Conservation (phyloP, 2,113 vertebrate genomes). For the Bettongia penicillata region DNA sequence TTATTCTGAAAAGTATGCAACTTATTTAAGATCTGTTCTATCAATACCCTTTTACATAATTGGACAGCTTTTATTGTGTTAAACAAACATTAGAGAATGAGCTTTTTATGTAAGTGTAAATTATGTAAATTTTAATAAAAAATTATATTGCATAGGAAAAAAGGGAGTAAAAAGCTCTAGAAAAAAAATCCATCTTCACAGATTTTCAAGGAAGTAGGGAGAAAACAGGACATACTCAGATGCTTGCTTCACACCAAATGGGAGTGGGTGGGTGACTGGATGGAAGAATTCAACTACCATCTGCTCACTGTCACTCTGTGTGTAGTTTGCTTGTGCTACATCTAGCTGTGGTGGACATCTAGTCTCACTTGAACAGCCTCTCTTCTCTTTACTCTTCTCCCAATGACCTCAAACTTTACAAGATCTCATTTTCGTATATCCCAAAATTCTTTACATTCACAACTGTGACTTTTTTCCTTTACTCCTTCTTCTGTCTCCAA, state of each 20-base stretch:
- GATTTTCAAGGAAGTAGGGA: neutral
- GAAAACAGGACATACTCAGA: neutral
- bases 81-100: neutral
- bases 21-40: neutral
- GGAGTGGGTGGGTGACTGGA: neutral
- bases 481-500: neutral
- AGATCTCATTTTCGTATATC: neutral
- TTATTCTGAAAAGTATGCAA: neutral
- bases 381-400: neutral
- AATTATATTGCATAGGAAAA: neutral
- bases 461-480: neutral
- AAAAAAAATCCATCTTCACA: neutral
- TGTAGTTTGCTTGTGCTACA: neutral
- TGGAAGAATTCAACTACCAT: neutral
- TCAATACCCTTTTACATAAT: neutral
- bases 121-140: neutral
- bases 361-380: neutral
- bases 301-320: neutral
- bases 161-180: neutral
- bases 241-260: neutral
- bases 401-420: neutral
- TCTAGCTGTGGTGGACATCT: neutral
- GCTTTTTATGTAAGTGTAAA: neutral
- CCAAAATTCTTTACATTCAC: neutral
- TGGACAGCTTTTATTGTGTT: neutral